Base-by-base conservation (phyloP, 2,888 invertebrate genomes). In the Anodontia alba region DNA sequence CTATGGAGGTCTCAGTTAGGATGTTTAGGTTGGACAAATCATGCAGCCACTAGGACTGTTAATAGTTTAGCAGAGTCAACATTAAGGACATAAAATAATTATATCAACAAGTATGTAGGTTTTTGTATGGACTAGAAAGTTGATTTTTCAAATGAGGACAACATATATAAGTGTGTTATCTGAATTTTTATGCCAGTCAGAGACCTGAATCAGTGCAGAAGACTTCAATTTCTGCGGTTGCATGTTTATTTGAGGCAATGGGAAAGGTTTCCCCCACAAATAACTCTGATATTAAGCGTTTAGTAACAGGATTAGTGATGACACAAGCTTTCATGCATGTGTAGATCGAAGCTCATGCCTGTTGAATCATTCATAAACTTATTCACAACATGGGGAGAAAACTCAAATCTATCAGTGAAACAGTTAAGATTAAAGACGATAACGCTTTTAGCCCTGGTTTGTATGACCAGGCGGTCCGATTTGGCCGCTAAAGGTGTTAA, bases 391-490 rank as follows among this genome's bases (percentile, higher is more conserved):
- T 36, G n/a, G 38, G 67, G 74, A 7, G 31, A 38, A 20, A 66
- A 74, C 46, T 23, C 15, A 10, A 17, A 43, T 17, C 20, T 66
- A 1, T 43, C 10, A 20, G 1, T 49, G 20, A 74, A 67, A 66
- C 43, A 46, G 12, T 20, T 46, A 17, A 17, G 67, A 23, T 26
- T 29, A n/a, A 67, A 74, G 42, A 31, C 74, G 17, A n/a, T 66
- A 31, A 67, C 68, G 2, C 20, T 36, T 15, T 8, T 46, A 20
- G 74, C 67, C 67, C 5, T 66, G 49, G 29, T 43, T 15, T 49
- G 31, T 49, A 67, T 74, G 74, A 67, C 74, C 17, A 42, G 49
- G 15, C 74, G 46, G 12, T 74, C 74, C 7, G 67, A 74, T 67
- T 29, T 74, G 31, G 74, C 67, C 31, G 67, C 74, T 20, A 74